Conservation (phyloP, 2,113 vertebrate genomes). For the Notarius quadriscutis region DNA sequence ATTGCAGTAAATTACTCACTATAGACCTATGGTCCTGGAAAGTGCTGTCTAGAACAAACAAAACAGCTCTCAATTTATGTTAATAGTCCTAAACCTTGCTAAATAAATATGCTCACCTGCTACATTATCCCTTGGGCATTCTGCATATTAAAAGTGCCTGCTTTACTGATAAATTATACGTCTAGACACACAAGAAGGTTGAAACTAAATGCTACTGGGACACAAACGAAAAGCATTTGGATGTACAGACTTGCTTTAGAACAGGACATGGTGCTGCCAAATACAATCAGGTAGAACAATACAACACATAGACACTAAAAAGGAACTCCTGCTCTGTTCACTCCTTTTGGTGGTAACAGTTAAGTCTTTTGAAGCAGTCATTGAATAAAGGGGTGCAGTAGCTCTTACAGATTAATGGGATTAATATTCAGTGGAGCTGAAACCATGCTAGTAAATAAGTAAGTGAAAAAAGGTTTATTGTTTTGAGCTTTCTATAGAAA, state of each 20-base stretch:
- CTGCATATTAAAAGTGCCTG: background rate
- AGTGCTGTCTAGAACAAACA: constrained; percentile 26
- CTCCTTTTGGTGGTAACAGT: constrained; percentile 1
- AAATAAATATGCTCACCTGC: background rate
- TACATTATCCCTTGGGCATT: constrained; percentile 23
- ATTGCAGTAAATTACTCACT: constrained; percentile 30
- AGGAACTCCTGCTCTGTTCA: background rate
- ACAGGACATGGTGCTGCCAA: background rate
- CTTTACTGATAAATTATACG: constrained; percentile 19
- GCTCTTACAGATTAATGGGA: background rate
- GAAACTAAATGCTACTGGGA: constrained; percentile 9
- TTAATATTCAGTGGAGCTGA: constrained; percentile 37
- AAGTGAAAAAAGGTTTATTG: background rate
- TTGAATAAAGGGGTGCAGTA: constrained; percentile 18
- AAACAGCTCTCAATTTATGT: background rate
- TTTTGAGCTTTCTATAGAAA: background rate
- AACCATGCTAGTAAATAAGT: constrained; percentile 9
- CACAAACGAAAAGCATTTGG: background rate
- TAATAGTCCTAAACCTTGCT: constrained; percentile 10
- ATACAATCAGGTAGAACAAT: constrained; percentile 12
- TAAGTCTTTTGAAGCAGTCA: constrained; percentile 13
- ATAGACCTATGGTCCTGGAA: constrained; percentile 15
- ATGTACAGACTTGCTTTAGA: background rate
- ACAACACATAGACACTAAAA: constrained; percentile 3
- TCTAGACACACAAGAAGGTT: constrained; percentile 5